phyloP scores from a whole-genome alignment of 2,797 vertebrate species.

The Phrynocephalus vlangalii region DNA sequence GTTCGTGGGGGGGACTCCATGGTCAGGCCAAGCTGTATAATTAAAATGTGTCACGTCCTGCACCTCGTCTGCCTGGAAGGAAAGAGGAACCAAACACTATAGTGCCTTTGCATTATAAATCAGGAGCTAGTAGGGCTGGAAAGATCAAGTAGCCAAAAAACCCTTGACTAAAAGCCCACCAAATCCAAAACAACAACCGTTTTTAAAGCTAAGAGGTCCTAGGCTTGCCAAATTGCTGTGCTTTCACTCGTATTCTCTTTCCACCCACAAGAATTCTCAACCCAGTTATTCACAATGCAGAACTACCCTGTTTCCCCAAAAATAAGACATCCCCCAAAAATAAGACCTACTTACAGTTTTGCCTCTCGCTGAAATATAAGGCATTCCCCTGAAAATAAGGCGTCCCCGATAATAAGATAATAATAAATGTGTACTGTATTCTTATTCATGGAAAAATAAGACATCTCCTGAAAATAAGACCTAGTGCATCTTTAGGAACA shows the following conservation, averaged over 20 bases:
- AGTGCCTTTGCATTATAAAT: background rate
- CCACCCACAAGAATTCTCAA: too few relatives aligned
- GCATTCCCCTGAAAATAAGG: too few relatives aligned
- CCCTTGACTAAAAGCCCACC: too few relatives aligned
- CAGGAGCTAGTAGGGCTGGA: accelerated
- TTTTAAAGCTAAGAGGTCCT: background rate
- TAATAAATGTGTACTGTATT: too few relatives aligned
- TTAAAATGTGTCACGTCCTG: constrained; percentile 93
- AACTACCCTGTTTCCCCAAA: too few relatives aligned
- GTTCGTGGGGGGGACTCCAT: constrained; percentile 92
- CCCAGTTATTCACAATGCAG: background rate
- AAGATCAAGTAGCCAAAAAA: background rate
- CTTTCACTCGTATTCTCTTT: background rate
- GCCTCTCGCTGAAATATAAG: too few relatives aligned
- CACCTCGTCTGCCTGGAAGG: constrained; percentile 87
- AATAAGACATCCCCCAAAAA: too few relatives aligned
- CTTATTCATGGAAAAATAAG: too few relatives aligned
- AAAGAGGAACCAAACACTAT: constrained; percentile 27
- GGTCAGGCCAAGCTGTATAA: constrained; percentile 96
- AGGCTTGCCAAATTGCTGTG: background rate
- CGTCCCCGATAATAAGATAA: too few relatives aligned
- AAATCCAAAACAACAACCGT: background rate
- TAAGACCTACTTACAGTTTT: too few relatives aligned
- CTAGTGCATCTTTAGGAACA: too few relatives aligned
- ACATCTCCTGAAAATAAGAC: too few relatives aligned